Evolutionary conservation across 1,140 invertebrate species (phyloP), one percentile per base, ranked within the genome.

Genomic region (Pseudomyrmex dendroicus): DNA sequence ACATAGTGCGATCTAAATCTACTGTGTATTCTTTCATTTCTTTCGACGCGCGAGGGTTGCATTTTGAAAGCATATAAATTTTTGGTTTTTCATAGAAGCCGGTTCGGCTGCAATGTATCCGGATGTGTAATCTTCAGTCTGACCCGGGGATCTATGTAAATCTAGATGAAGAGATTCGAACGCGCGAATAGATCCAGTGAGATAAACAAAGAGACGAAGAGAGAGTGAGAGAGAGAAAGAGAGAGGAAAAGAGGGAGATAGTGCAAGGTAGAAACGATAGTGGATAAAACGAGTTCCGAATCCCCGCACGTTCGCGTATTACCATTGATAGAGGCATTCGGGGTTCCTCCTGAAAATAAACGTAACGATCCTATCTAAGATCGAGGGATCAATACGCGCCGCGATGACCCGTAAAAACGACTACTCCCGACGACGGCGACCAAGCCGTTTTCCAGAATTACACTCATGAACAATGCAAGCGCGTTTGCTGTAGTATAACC

Each of bases 301-400:
- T 88, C 86, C 61, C 15, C 50, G 59, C 87, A 89, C 87, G 87
- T 89, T 54, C 74, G 35, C 84, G 84, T 88, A 89, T 89, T 89
- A 89, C 74, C 87, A 86, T 89, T 78, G 86, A 89, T 78, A 72
- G 80, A 73, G 50, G 74, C 84, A 78, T 85, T 35, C 66, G 64
- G 13, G 66, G 10, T 68, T 54, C 59, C 59, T 73, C 54, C 57
- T 62, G 80, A 68, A 89, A 88, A 89, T 86, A 89, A 89, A 88
- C 86, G 86, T 88, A 84, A 89, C 84, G 86, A 72, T 88, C 59
- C 61, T 20, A 88, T 89, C 72, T 73, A 57, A 73, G 87, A 89
- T 88, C 86, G 59, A 66, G 61, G 74, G 86, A 89, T 89, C 87
- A 80, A 89, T 89, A 82, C 61, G 12, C 46, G 62, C 35, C 57